Percentiles rank a stretch among this genome's conserved stretches.
phyloP scores from a whole-genome alignment of 2,113 vertebrate species.

The Andinoacara biseriatus region DNA sequence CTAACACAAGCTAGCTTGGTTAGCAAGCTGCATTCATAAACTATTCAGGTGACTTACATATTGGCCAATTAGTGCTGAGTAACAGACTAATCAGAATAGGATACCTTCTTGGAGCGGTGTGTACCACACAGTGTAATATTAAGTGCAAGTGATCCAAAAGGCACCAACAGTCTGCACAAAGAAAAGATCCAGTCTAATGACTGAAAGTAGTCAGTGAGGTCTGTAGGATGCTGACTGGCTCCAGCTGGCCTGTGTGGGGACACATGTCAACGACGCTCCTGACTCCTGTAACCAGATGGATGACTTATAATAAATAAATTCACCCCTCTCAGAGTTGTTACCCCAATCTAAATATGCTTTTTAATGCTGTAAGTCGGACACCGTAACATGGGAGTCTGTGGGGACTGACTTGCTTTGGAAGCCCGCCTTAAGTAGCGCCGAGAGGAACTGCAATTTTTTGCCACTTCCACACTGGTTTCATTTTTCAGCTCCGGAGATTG shows the following conservation, averaged over 20 bases:
- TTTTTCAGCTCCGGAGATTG: neutral
- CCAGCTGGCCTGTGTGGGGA: neutral
- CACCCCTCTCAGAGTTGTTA: neutral
- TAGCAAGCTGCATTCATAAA: neutral
- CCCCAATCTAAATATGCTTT: neutral
- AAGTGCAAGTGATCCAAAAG: neutral
- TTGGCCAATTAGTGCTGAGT: too few relatives aligned
- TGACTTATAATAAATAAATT: slow-evolving; percentile 1
- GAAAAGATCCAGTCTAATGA: neutral
- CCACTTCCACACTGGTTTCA: neutral
- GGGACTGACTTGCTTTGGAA: neutral
- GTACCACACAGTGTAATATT: neutral
- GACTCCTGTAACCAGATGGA: neutral
- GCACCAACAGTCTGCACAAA: neutral
- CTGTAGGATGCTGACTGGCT: neutral
- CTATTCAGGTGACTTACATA: too few relatives aligned
- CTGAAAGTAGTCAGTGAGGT: neutral
- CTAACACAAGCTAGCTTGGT: neutral
- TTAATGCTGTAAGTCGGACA: neutral
- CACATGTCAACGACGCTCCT: neutral
- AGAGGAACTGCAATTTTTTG: neutral
- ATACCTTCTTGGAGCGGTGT: neutral
- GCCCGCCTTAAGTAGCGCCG: neutral
- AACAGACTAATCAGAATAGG: neutral
- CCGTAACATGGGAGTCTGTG: neutral